Conservation (phyloP, 2,797 vertebrate genomes). For the Fundulus diaphanus region DNA sequence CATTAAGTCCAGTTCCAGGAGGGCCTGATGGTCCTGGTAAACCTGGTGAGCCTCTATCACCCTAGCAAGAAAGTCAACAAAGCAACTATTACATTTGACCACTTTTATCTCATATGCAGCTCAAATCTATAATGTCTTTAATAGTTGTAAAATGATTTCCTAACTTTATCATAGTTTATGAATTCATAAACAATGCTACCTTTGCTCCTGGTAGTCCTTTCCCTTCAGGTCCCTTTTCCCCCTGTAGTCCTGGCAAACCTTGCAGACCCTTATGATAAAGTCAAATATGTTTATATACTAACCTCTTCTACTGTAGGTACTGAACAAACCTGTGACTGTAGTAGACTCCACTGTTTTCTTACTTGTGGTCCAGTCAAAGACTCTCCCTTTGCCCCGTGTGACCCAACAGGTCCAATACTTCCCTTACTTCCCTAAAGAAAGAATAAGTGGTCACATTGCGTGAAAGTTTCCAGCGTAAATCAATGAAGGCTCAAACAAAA, state of each 20-base stretch:
- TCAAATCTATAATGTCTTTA: background rate
- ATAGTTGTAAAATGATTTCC: background rate
- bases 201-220: slow-evolving; percentile 84
- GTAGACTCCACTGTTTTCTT: slow-evolving; percentile 32
- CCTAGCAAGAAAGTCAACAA: slow-evolving; percentile 71
- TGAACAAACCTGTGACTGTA: background rate
- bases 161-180: background rate
- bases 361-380: slow-evolving; percentile 84
- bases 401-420: slow-evolving; percentile 76
- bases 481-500: too few relatives aligned
- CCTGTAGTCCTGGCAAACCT: slow-evolving; percentile 81
- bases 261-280: slow-evolving; percentile 77
- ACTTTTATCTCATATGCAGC: background rate
- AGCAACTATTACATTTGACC: slow-evolving; percentile 7
- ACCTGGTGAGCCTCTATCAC: slow-evolving; percentile 82
- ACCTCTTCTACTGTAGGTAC: background rate
- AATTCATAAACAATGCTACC: slow-evolving; percentile 60
- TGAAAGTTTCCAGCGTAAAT: too few relatives aligned
- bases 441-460: too few relatives aligned
- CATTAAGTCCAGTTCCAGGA: slow-evolving; percentile 72
- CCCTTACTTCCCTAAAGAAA: slow-evolving; percentile 82
- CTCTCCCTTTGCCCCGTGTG: slow-evolving; percentile 82
- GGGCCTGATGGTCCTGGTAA: slow-evolving; percentile 77
- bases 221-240: slow-evolving; percentile 84
- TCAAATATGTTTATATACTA: too few relatives aligned